These are phyloP conservation scores for Harpalus rufipes DNA, from an alignment of 2,888 invertebrate species.

Conservation along the genomic window DNA sequence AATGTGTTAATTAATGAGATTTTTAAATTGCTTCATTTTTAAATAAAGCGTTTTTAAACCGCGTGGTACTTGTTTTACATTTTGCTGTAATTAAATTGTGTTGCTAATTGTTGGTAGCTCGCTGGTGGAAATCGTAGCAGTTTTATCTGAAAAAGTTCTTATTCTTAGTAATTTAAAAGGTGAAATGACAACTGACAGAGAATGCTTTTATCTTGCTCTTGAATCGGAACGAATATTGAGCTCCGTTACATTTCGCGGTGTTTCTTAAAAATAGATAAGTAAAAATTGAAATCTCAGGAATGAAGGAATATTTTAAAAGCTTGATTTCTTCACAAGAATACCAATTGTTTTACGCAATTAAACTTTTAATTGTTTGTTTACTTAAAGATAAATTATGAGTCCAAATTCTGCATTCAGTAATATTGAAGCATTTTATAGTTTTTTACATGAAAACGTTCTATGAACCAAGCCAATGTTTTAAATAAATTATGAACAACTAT, in stretches of 20 bases:
- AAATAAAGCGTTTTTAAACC: slow-evolving; percentile 1
- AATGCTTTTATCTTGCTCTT: neutral
- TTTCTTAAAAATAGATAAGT: slow-evolving; percentile 3
- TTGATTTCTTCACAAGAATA: neutral
- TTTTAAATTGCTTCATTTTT: neutral
- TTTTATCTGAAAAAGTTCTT: neutral
- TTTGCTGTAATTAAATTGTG: neutral
- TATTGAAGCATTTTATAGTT: no score
- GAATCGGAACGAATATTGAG: neutral
- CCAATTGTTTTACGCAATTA: neutral
- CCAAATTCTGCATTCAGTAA: no score
- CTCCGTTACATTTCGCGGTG: neutral
- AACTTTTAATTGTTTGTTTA: no score
- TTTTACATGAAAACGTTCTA: no score
- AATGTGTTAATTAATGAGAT: neutral
- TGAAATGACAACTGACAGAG: neutral
- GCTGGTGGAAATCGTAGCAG: neutral
- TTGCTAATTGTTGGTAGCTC: neutral
- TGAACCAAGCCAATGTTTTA: no score
- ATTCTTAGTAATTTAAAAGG: neutral
- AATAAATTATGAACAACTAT: no score
- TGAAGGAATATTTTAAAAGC: neutral
- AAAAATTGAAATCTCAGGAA: neutral
- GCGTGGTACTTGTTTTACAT: neutral
- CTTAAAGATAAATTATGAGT: no score